Conservation (phyloP, 2,113 vertebrate genomes). For the Neopipo cinnamomea region DNA sequence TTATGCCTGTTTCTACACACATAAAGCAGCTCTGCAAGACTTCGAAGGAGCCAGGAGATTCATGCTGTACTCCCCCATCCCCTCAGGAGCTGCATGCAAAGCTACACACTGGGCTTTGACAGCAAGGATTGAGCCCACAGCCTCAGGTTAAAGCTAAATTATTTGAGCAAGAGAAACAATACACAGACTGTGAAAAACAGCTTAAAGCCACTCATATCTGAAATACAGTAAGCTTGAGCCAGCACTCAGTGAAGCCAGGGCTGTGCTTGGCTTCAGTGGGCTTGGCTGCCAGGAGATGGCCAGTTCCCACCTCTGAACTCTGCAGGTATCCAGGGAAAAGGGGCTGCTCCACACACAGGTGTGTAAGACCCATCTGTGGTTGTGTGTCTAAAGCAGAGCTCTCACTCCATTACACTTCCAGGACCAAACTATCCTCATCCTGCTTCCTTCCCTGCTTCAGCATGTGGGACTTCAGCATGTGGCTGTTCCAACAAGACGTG, state of each 20-base stretch:
- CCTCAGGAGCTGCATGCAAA: slow-evolving; percentile 39
- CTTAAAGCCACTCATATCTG: slow-evolving; percentile 6
- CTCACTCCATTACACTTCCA: not conserved
- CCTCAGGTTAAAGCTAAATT: slow-evolving; percentile 56
- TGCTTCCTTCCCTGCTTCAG: not conserved
- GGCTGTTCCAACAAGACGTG: accelerated
- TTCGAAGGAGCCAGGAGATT: slow-evolving; percentile 35
- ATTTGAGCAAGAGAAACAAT: slow-evolving; percentile 58
- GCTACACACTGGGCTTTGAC: slow-evolving; percentile 29
- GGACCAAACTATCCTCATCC: not conserved
- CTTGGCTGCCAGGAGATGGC: not conserved
- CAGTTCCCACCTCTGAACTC: not conserved
- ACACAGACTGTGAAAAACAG: not conserved
- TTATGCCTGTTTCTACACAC: slow-evolving; percentile 10
- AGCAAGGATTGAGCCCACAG: slow-evolving; percentile 60
- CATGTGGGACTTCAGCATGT: accelerated
- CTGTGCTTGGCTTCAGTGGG: not conserved
- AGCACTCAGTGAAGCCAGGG: not conserved
- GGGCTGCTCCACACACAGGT: not conserved
- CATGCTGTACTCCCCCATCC: not conserved
- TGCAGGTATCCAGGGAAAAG: not conserved
- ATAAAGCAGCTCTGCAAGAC: slow-evolving; percentile 36
- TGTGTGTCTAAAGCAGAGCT: not conserved
- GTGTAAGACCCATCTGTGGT: accelerated
- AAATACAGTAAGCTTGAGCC: not conserved